Base-by-base conservation (phyloP, 2,797 vertebrate species). In the Neosilurus hyrtlii region DNA sequence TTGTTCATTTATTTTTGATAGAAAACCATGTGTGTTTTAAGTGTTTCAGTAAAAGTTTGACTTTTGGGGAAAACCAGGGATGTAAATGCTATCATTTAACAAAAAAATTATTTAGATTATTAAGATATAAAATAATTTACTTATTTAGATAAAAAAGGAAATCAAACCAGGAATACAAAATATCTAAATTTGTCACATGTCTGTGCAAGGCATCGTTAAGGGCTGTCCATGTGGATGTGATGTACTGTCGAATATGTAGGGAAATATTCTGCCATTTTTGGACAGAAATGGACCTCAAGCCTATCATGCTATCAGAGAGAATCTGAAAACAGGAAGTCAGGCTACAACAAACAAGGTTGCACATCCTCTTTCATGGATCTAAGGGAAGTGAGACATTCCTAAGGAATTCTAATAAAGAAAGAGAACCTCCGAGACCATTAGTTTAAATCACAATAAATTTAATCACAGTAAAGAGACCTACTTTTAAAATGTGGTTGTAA, bases 251-350 rank as follows among this genome's bases (percentile, higher is more conserved):
- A 37, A 35, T 67, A 30, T 20, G 22, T n/a, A 71, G n/a, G 22
- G 20, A 71, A 51, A 51, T 71, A 51, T 49, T 71, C 43, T 71
- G 22, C 68, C 43, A 51, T 70, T 61, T 80, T 54, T 81, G 49
- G 66, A 81, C 51, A 74, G 35, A 43, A 52, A 89, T 84, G 20
- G 68, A 71, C 68, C 92, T 88, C 81, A 82, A 89, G 86, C 49
- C 59, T 43, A 43, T 43, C 37, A 65, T 56, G 87, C 87, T 93
- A 94, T 94, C 93, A 81, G 92, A 88, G 90, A 87, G 88, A 91
- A 94, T 94, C 94, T 92, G 89, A 94, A 93, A 94, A 95, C 93
- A 94, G 94, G 93, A 94, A 93, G 91, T 90, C 89, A 87, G 80
- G 89, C 90, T 92, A 88, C 90, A 93, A 93, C 94, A 94, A 94